Evolutionary conservation across 1,140 invertebrate genomes (phyloP), one percentile per base, ranked within the genome.

Genomic region (Drosophila auraria): DNA sequence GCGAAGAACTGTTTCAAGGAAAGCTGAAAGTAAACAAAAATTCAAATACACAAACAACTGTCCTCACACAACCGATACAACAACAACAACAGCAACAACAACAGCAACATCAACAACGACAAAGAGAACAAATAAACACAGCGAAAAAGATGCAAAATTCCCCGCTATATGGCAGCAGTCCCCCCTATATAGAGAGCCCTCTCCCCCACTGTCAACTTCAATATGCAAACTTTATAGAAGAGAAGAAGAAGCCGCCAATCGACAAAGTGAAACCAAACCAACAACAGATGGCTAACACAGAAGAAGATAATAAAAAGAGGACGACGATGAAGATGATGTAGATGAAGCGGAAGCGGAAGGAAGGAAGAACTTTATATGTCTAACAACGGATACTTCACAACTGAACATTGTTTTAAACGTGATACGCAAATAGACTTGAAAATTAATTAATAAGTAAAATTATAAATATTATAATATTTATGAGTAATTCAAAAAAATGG

Each of bases 361-460:
- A 76, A 68, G 42, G 54, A 57, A 66, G 23, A 78, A 80, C 76
- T 87, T 86, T 87, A 68, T 82, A 91, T 87, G 87, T 91, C 71
- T 74, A 74, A 86, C 75, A 91, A 91, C 87, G 80, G 80, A 91
- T 90, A 91, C 71, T 87, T 87, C 86, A 91, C 82, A 90, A 91
- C 82, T 87, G 82, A 90, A 91, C 79, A 91, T 87, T 90, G 86
- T 89, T 89, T 89, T 90, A 86, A 90, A 90, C 87, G 86, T 90
- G 86, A 90, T 91, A 91, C 80, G 87, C 87, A 91, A 91, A 90
- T 91, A 91, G 82, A 91, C 87, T 91, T 91, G 87, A 90, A 90
- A 86, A 80, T 83, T 91, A 91, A 91, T 87, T 87, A 74, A 86
- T 89, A 89, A 89, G 86, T 86, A 89, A 89, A 90, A 84, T 79